Conservation (phyloP, 2,113 vertebrate genomes). For the Cyrtonyx montezumae region DNA sequence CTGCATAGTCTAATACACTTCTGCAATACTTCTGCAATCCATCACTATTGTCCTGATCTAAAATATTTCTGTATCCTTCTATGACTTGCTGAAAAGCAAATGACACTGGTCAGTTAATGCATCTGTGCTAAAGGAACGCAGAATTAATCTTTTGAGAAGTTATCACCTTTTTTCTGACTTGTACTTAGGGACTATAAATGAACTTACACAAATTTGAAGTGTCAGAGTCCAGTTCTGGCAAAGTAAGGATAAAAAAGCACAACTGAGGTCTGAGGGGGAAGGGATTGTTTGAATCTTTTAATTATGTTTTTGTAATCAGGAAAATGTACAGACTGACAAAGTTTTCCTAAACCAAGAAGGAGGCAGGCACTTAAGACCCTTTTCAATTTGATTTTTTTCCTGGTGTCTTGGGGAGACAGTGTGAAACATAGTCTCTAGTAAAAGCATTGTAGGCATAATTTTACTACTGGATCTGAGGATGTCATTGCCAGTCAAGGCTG, state of each 20-base stretch:
- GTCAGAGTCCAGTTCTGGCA: neutral
- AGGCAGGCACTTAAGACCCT: neutral
- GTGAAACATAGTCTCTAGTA: neutral
- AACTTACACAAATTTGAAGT: neutral
- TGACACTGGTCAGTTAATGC: neutral
- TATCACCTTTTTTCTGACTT: neutral
- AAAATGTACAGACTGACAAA: neutral
- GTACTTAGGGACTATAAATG: neutral
- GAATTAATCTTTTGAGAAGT: neutral
- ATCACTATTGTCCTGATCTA: accelerated
- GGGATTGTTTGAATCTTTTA: neutral
- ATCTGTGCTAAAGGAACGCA: neutral
- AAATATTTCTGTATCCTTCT: neutral
- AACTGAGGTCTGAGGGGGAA: neutral
- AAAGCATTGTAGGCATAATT: neutral
- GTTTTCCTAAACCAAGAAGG: neutral
- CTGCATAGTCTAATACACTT: neutral
- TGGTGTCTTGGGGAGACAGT: neutral
- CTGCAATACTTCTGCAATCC: no score
- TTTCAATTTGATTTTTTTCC: neutral
- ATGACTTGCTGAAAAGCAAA: neutral
- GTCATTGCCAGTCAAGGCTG: neutral
- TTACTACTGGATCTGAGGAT: neutral
- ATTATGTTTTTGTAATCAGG: neutral
- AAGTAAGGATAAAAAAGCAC: neutral